A percentile compares a stretch with the other conserved stretches of the same genome.
Conservation (phyloP, 2,113 vertebrate genomes). For the Tamias sibiricus region DNA sequence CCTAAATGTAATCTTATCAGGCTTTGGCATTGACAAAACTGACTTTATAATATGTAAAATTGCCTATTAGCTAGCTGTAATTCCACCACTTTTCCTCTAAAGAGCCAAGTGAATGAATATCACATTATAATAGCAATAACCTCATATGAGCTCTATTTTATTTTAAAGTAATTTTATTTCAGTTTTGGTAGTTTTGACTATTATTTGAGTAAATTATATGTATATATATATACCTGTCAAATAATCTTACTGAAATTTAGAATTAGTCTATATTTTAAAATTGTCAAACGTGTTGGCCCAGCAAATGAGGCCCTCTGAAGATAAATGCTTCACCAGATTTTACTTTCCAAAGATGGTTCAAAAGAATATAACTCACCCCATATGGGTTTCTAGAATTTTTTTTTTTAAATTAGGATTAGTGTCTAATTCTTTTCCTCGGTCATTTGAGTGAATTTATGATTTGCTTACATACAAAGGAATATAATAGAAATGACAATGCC, state of each 20-base stretch:
- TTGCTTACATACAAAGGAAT: neutral
- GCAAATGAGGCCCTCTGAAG: neutral
- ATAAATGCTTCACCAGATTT: neutral
- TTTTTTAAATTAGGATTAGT: neutral
- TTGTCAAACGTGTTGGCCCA: neutral
- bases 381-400: neutral
- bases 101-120: conserved; percentile 4
- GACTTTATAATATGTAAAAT: neutral
- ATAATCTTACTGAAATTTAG: neutral
- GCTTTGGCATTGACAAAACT: neutral
- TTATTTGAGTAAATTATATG: conserved; percentile 41
- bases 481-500: neutral
- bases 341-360: neutral
- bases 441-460: neutral
- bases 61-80: neutral
- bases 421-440: neutral
- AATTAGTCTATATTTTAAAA: neutral
- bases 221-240: neutral
- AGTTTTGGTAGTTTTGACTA: conserved; percentile 32
- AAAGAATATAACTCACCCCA: neutral
- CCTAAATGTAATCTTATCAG: neutral
- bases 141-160: neutral
- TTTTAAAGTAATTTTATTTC: conserved; percentile 20
- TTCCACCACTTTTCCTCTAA: neutral
- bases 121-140: neutral